Conservation (phyloP, 2,113 vertebrate genomes). For the Otocyon megalotis region DNA sequence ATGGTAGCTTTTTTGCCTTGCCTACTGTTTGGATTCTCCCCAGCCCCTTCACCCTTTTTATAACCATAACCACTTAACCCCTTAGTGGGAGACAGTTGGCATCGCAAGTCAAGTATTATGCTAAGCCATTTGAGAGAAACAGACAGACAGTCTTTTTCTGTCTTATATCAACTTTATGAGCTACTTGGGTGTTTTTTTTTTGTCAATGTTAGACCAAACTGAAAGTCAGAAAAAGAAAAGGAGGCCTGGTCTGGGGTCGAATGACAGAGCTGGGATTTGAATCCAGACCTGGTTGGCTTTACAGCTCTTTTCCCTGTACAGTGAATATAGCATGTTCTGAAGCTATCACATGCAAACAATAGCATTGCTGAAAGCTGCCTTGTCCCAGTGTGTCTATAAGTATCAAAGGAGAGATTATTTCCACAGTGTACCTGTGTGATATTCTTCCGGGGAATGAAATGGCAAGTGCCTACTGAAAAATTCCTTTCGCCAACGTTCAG, state of each 20-base stretch:
- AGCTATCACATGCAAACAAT: constrained; percentile 25
- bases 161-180: not conserved
- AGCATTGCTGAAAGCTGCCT: constrained; percentile 7
- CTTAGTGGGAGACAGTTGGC: not conserved
- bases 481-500: constrained; percentile 28
- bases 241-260: not conserved
- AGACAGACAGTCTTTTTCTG: not conserved
- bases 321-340: constrained; percentile 49
- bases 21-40: not conserved
- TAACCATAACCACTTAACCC: not conserved
- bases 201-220: not conserved
- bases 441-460: constrained; percentile 51
- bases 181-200: not conserved
- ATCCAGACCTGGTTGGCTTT: not conserved
- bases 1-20: constrained; percentile 6
- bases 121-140: not conserved
- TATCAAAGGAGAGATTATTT: constrained; percentile 49
- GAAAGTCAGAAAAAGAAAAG: constrained; percentile 20
- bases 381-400: constrained; percentile 9
- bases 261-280: not conserved
- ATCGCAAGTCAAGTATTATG: constrained; percentile 2
- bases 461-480: constrained; percentile 62
- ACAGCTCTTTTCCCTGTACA: constrained; percentile 28
- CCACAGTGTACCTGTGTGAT: constrained; percentile 14
- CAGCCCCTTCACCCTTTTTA: not conserved